phyloP scores from a whole-genome alignment of 2,113 vertebrate genomes.

The Laterallus jamaicensis region DNA sequence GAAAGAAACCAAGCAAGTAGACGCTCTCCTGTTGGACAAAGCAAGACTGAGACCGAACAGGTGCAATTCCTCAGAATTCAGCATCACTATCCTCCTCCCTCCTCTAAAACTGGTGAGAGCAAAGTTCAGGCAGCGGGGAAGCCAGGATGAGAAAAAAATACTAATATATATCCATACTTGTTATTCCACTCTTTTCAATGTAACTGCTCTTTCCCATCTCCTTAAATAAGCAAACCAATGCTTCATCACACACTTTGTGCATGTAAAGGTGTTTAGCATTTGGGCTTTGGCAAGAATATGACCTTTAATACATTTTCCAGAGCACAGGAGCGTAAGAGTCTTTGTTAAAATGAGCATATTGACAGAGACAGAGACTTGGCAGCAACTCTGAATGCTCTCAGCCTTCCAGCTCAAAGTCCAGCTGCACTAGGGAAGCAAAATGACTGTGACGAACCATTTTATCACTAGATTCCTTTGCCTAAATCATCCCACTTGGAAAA shows the following conservation, averaged over 20 bases:
- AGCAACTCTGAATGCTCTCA: background rate
- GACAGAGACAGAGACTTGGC: background rate
- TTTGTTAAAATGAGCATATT: constrained; percentile 4
- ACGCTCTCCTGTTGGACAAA: background rate
- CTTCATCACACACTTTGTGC: background rate
- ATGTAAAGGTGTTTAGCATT: background rate
- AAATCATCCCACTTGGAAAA: constrained; percentile 4
- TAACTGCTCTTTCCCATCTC: background rate
- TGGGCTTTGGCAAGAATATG: background rate
- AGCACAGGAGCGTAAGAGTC: background rate
- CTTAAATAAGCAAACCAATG: background rate
- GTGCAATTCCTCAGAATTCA: background rate
- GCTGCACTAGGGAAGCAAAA: background rate
- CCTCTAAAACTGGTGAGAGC: background rate
- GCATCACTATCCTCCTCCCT: background rate
- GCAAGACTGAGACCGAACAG: background rate
- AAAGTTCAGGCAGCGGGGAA: background rate
- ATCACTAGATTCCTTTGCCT: background rate
- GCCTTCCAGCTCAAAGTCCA: background rate
- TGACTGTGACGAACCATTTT: background rate
- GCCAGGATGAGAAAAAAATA: background rate
- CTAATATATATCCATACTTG: background rate
- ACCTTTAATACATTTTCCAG: background rate
- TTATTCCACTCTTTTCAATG: background rate
- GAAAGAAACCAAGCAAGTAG: background rate